phyloP scores from a whole-genome alignment of 2,113 vertebrate species.

The Charadrius vociferus region DNA sequence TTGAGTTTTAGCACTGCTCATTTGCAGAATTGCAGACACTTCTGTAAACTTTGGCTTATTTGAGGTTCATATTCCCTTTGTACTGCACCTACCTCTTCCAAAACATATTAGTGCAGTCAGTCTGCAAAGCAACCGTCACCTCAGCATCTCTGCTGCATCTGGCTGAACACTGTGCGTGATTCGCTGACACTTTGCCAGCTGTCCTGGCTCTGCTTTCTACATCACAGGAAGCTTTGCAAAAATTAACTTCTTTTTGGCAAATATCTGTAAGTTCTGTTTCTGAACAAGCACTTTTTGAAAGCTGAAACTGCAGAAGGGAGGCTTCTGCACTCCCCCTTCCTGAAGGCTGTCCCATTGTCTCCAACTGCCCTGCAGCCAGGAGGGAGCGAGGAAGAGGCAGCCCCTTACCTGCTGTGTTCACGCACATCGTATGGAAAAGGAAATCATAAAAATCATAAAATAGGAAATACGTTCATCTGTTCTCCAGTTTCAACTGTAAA shows the following conservation, averaged over 20 bases:
- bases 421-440: background rate
- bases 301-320: background rate
- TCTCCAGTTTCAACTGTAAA: background rate
- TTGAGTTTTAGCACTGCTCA: background rate
- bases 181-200: background rate
- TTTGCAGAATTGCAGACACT: background rate
- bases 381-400: background rate
- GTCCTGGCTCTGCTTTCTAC: background rate
- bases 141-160: background rate
- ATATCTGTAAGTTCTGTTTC: background rate
- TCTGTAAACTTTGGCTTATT: background rate
- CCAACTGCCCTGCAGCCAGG: background rate
- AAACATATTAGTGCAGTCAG: background rate
- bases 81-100: background rate
- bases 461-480: background rate
- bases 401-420: background rate
- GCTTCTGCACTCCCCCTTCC: background rate
- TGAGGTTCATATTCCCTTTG: background rate
- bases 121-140: background rate
- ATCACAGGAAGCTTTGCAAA: background rate
- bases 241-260: background rate
- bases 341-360: background rate
- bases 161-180: rapidly evolving
- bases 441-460: background rate
- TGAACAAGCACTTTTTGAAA: background rate